Evolutionary conservation across 2,797 vertebrate genomes (phyloP), one percentile per base, ranked within the genome.

Genomic region (Macrochelys suwanniensis): DNA sequence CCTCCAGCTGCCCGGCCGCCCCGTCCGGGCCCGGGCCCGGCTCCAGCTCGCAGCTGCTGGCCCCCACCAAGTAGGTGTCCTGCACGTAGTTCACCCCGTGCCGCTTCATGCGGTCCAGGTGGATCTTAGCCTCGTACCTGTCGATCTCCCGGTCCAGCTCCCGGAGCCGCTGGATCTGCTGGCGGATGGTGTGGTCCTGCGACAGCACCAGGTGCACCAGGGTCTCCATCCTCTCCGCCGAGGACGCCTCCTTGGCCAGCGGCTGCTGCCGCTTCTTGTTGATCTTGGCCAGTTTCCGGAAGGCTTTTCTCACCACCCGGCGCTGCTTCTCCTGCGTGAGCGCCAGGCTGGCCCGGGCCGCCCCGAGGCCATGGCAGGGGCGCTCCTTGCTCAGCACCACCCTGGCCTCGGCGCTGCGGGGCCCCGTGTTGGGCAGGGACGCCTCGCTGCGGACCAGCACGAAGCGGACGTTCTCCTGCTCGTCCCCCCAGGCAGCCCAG

Each of bases 51-150:
- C 79, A 91, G 26, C 92, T 26, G 50, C 95, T 95, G 0, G 98
- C 80, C 2, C 99, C 99, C 84, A 98, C 98, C 98, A 99, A 93
- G 98, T 99, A 99, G 1, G 99, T 99, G 98, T 99, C 99, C 98
- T 99, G 99, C 95, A 99, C 99, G 56, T 99, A 99, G 98, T 99
- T 99, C 28, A 98, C 98, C 4, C 99, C 99, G 93, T 99, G 99
- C 50, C 98, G 97, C 97, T 98, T 98, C 97, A 99, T 98, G 91
- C 99, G 98, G 96, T 99, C 99, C 65, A 99, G 97, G 97, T 99
- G 99, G 79, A 99, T 99, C 85, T 98, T 98, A 45, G 99, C 99
- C 97, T 99, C 99, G 94, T 98, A 99, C 92, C 98, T 98, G 93
- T 99, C 99, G 95, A 99, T 99, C 94, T 99, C 99, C 1, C 98